Evolutionary conservation across 37 sponge, comb jelly and placozoan genomes (phyloP), one percentile per base, ranked within the genome.

Genomic region (Haliclona indistincta): DNA sequence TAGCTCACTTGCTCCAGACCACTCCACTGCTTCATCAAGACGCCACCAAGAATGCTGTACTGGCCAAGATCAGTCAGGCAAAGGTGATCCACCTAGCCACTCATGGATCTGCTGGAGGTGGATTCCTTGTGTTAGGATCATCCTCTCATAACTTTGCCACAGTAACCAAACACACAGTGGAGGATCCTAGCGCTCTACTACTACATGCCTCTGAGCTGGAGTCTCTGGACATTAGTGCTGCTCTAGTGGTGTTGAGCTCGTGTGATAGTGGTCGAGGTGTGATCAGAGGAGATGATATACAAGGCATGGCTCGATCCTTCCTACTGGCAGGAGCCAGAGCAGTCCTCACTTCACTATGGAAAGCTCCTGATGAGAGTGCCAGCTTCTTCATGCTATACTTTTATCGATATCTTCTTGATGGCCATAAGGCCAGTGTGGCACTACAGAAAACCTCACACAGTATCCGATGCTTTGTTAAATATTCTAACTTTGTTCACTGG

Each of bases 51-150:
- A 38, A 49, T 73, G 73, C 71, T 6, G 73, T 90, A 7, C 6
- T 84, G 7, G 73, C 54, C n/a, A 41, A 78, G n/a, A 28, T 90
- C 29, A 70, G 47, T 23, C 64, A 36, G 8, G 91, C 91, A n/a
- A 79, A 89, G 38, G 49, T 89, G 29, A 76, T 89, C 47, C 90
- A 89, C 53, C 17, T 89, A 39, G 90, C 90, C 38, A 89, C 90
- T 0, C 91, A 90, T 53, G 85, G 85, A 0, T 85, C 78, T 64
- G 85, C 77, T 1, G n/a, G 56, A 1, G 43, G 68, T 8, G 86
- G 86, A 11, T 90, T 84, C 69, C 43, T 90, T 4, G 86, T 86
- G 11, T 77, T 90, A 76, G 81, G 77, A 36, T 55, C 52, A 28
- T 35, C 58, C 38, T 36, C 74, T 36, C 32, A 41, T 55, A 2